These are phyloP conservation scores for Tokudaia muenninki DNA, from an alignment of 2,797 vertebrate species.

Conservation along the genomic window DNA sequence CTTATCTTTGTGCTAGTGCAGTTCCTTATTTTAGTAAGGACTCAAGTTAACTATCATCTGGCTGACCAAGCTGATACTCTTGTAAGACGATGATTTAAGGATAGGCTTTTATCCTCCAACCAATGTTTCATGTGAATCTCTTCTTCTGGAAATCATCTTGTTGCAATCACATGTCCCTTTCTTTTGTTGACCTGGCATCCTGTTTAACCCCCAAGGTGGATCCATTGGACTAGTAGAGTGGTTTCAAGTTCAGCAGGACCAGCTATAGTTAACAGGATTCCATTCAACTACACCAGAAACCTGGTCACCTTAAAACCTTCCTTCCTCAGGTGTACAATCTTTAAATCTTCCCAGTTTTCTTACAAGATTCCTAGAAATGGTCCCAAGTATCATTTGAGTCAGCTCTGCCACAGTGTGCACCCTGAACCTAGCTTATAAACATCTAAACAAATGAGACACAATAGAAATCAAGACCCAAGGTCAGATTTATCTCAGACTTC, in stretches of 20 bases:
- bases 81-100: background rate
- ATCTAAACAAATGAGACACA: background rate
- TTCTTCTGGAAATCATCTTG: background rate
- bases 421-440: background rate
- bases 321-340: background rate
- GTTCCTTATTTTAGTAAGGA: background rate
- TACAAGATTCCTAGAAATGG: background rate
- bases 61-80: background rate
- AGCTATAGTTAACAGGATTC: background rate
- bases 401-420: background rate
- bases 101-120: background rate
- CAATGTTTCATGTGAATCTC: background rate
- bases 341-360: background rate
- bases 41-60: background rate
- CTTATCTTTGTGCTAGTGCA: background rate
- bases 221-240: background rate
- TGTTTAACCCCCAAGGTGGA: background rate
- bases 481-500: background rate
- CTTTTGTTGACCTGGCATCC: background rate
- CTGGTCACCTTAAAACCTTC: background rate
- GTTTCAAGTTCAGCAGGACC: background rate
- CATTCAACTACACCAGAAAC: background rate
- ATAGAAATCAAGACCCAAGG: background rate
- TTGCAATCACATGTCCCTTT: background rate
- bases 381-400: background rate